Conservation (phyloP, 1,140 invertebrate genomes). For the Coenobita brevimanus region DNA sequence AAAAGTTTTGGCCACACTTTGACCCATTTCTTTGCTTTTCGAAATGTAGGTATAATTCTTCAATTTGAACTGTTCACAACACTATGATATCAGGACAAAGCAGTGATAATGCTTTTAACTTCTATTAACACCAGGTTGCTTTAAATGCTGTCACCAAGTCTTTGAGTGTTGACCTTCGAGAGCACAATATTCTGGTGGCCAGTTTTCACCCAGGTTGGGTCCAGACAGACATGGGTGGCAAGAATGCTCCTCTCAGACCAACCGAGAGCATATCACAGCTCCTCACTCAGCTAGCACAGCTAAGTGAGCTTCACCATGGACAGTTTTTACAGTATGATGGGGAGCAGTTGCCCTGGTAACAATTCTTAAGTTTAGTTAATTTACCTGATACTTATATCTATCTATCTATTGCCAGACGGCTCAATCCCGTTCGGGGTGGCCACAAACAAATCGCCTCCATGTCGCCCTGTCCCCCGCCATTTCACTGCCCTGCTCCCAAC, state of each 20-base stretch:
- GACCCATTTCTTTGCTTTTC: too few relatives aligned
- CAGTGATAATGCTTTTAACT: constrained; percentile 2
- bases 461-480: too few relatives aligned
- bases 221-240: constrained; percentile 90
- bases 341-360: constrained; percentile 83
- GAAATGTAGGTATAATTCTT: too few relatives aligned
- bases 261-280: constrained; percentile 80
- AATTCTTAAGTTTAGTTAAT: too few relatives aligned
- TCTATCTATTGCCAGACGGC: too few relatives aligned
- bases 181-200: constrained; percentile 83
- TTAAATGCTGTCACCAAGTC: constrained; percentile 91
- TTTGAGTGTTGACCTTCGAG: constrained; percentile 86
- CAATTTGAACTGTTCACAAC: too few relatives aligned
- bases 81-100: too few relatives aligned
- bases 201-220: constrained; percentile 93
- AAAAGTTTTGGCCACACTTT: too few relatives aligned
- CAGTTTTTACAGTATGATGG: constrained; percentile 86
- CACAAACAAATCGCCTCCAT: too few relatives aligned
- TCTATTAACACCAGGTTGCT: constrained; percentile 77
- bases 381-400: too few relatives aligned
- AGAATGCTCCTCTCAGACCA: constrained; percentile 83
- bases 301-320: constrained; percentile 82
- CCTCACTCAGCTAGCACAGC: constrained; percentile 78
- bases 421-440: too few relatives aligned
- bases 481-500: too few relatives aligned